phyloP scores from a whole-genome alignment of 2,888 invertebrate genomes.

The Microctonus aethiopoides region DNA sequence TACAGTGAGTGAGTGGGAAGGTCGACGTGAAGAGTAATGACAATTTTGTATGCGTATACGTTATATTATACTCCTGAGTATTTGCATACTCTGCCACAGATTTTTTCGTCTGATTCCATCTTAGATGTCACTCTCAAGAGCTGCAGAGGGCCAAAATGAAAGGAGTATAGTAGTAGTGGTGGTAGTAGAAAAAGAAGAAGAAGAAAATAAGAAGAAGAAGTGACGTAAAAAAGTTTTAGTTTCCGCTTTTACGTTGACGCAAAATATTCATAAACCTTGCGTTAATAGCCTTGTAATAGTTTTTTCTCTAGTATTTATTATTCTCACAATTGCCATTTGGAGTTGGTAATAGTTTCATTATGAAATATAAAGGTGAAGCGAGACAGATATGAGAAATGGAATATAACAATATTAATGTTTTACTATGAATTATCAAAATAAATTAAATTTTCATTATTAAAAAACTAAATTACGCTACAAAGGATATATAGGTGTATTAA shows the following conservation, averaged over 20 bases:
- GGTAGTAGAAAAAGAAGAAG: not conserved
- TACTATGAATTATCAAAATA: not conserved
- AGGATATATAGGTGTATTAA: too few relatives aligned
- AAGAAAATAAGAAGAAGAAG: not conserved
- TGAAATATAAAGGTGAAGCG: not conserved
- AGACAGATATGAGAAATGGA: too few relatives aligned
- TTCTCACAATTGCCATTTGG: conserved; percentile 30
- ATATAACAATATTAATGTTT: not conserved
- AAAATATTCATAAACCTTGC: conserved; percentile 28
- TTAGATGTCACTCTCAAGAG: not conserved
- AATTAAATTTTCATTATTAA: too few relatives aligned
- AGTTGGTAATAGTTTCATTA: conserved; percentile 30
- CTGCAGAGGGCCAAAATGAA: not conserved
- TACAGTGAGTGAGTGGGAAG: not conserved
- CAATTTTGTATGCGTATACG: not conserved
- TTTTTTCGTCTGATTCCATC: not conserved
- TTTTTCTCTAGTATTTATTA: conserved; percentile 34
- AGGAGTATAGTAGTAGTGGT: not conserved
- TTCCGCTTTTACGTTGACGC: not conserved
- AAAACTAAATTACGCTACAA: too few relatives aligned
- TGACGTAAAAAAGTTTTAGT: not conserved
- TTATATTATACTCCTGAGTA: not conserved
- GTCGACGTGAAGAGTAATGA: not conserved
- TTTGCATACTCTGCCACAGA: not conserved
- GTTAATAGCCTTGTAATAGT: conserved; percentile 34